A percentile compares a stretch with the other conserved stretches of the same genome.
These are phyloP conservation scores for Leucosticte australis DNA, from an alignment of 2,113 vertebrate genomes.

Conservation along the genomic window DNA sequence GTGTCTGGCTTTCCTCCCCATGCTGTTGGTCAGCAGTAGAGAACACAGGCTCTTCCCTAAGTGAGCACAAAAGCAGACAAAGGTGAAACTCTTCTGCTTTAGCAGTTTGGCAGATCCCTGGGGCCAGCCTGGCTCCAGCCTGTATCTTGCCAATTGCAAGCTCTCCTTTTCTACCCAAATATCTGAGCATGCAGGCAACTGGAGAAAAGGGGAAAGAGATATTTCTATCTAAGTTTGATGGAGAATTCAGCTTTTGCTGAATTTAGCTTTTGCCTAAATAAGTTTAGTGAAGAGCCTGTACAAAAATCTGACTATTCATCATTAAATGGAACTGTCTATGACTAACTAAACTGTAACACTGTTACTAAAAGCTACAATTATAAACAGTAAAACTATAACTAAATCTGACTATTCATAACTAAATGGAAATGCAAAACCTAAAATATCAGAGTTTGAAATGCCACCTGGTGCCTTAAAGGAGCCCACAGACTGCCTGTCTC, in stretches of 20 bases:
- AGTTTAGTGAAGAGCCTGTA: background rate
- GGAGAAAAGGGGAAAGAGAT: background rate
- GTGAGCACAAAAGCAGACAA: background rate
- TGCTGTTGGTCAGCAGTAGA: background rate
- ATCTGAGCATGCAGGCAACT: background rate
- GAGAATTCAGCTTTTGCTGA: background rate
- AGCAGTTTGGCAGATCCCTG: background rate
- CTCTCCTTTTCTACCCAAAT: background rate
- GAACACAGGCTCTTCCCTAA: background rate
- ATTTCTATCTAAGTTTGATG: background rate
- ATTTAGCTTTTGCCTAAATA: background rate
- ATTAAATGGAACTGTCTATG: background rate
- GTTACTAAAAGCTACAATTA: background rate
- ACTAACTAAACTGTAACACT: background rate
- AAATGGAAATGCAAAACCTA: background rate
- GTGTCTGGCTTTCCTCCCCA: background rate
- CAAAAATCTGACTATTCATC: background rate
- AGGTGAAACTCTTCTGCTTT: background rate
- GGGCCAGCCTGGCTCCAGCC: background rate
- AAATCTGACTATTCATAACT: background rate
- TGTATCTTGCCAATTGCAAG: background rate
- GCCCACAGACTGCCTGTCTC: background rate
- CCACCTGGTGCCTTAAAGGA: background rate
- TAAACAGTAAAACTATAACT: background rate
- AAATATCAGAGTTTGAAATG: background rate